Conservation (phyloP, 2,113 vertebrate species). For the Daboia siamensis region DNA sequence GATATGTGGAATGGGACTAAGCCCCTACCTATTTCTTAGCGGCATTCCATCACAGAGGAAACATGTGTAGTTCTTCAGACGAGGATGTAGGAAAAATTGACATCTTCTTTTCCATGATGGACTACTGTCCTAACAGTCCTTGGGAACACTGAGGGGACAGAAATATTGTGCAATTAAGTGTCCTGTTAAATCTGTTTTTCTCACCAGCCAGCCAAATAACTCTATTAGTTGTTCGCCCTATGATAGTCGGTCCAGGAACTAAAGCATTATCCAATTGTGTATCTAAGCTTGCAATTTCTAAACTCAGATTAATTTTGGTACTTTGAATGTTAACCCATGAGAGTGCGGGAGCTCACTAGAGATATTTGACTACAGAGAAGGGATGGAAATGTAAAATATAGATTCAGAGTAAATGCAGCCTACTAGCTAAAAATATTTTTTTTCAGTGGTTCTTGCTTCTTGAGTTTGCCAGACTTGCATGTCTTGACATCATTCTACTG, state of each 20-base stretch:
- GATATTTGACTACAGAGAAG: background rate
- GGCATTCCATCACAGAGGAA: background rate
- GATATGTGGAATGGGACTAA: background rate
- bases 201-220: background rate
- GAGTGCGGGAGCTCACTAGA: background rate
- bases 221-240: background rate
- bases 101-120: background rate
- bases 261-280: background rate
- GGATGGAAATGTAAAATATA: background rate
- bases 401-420: background rate
- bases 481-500: background rate
- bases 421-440: background rate
- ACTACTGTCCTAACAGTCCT: background rate
- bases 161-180: background rate
- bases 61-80: background rate
- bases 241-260: background rate
- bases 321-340: background rate
- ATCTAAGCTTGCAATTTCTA: background rate
- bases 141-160: background rate
- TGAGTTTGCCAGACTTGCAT: background rate
- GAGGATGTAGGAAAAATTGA: background rate
- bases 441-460: background rate
- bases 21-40: background rate
- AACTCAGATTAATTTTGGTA: background rate
- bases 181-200: background rate